Conservation (phyloP, 2,797 vertebrate species). For the Bovichtus diacanthus region DNA sequence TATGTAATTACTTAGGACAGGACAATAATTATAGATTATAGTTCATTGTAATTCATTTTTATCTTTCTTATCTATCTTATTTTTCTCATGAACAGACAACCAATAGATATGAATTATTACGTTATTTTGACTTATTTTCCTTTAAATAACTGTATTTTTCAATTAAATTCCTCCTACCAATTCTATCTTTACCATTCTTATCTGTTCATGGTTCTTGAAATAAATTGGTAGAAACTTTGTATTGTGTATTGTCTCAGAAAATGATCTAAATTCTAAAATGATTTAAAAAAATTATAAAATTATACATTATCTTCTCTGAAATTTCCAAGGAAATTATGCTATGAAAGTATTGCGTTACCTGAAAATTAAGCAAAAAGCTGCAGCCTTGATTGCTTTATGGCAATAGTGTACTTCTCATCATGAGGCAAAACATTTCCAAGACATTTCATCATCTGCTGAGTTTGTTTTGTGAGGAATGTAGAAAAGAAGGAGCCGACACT, state of each 20-base stretch:
- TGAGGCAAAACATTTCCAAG: not conserved
- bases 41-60: not conserved
- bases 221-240: not conserved
- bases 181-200: no score
- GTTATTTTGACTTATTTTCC: no score
- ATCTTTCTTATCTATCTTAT: no score
- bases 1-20: not conserved
- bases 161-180: not conserved
- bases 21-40: not conserved
- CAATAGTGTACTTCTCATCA: not conserved
- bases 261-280: not conserved
- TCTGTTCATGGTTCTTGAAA: not conserved
- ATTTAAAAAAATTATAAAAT: not conserved
- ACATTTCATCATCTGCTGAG: conserved; percentile 19
- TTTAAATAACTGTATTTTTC: not conserved
- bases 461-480: conserved; percentile 21
- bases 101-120: not conserved
- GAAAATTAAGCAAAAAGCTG: not conserved
- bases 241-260: not conserved
- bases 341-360: not conserved
- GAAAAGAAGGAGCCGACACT: conserved; percentile 59
- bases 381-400: not conserved
- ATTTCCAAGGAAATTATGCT: not conserved
- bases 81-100: not conserved
- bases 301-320: not conserved